phyloP scores from a whole-genome alignment of 2,113 vertebrate species.

The Apus apus region DNA sequence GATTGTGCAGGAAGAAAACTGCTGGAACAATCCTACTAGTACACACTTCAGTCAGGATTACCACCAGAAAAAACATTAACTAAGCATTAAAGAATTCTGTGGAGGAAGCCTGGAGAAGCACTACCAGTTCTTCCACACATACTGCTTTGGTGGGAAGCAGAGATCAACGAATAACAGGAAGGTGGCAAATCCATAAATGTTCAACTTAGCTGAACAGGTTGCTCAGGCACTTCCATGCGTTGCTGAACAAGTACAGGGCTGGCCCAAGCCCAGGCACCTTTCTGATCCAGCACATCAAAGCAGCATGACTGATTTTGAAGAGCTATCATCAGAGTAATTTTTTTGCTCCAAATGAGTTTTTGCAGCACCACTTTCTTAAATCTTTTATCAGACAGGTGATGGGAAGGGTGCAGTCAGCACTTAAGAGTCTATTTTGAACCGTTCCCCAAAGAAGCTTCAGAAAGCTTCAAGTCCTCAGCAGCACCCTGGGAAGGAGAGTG shows the following conservation, averaged over 20 bases:
- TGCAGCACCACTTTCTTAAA: neutral
- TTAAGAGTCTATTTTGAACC: neutral
- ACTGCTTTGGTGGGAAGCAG: neutral
- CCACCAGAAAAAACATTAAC: neutral
- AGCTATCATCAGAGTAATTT: rapidly evolving
- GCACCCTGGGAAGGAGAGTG: neutral
- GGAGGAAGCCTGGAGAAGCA: neutral
- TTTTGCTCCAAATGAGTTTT: neutral
- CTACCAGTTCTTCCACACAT: neutral
- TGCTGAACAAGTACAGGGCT: neutral
- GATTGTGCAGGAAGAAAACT: neutral
- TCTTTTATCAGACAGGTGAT: neutral
- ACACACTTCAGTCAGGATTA: neutral
- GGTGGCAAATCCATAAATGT: neutral
- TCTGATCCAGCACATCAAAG: neutral
- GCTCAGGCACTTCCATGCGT: rapidly evolving
- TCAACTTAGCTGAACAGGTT: neutral
- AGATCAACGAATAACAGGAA: neutral
- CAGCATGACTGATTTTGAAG: neutral
- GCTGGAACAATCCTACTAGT: neutral
- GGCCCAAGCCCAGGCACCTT: neutral
- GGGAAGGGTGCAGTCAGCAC: neutral
- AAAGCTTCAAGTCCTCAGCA: neutral
- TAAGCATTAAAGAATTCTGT: neutral
- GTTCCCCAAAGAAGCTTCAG: neutral